These are phyloP conservation scores for Drosophila merina DNA, from an alignment of 2,888 invertebrate species.

Conservation along the genomic window DNA sequence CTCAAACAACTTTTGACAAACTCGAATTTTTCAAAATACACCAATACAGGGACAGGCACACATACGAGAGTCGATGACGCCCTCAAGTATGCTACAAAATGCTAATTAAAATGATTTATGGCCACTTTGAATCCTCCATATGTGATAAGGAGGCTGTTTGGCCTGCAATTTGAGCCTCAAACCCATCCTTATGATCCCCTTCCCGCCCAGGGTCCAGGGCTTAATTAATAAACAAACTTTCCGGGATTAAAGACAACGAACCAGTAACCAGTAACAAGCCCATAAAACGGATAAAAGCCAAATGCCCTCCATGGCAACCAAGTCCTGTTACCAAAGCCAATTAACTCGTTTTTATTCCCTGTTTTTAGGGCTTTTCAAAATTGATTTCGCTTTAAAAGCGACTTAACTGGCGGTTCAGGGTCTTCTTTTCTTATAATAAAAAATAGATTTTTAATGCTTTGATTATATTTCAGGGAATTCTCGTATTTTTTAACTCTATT, in stretches of 20 bases:
- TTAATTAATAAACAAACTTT: constrained; percentile 65
- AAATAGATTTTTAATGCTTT: background rate
- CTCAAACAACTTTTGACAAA: constrained; percentile 55
- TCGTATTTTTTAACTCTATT: no score
- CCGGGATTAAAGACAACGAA: constrained; percentile 21
- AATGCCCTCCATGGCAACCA: constrained; percentile 26
- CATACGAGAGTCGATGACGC: constrained; percentile 36
- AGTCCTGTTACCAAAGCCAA: constrained; percentile 30
- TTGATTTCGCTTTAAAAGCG: constrained; percentile 14
- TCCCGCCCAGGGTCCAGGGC: constrained; percentile 2
- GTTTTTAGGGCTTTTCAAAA: constrained; percentile 1
- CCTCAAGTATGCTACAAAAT: constrained; percentile 49
- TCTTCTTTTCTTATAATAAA: background rate
- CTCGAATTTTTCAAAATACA: constrained; percentile 48
- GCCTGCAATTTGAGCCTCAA: constrained; percentile 20
- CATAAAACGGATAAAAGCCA: constrained; percentile 57
- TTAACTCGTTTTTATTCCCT: constrained; percentile 21
- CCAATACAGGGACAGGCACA: background rate
- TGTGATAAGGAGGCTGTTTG: constrained; percentile 36
- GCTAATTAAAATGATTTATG: constrained; percentile 75
- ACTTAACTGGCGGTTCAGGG: constrained; percentile 6
- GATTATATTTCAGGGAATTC: background rate
- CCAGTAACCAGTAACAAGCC: constrained; percentile 33
- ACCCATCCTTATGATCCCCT: background rate
- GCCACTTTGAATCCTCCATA: constrained; percentile 23